phyloP scores from a whole-genome alignment of 2,888 invertebrate genomes.

The Amaurobius ferox region DNA sequence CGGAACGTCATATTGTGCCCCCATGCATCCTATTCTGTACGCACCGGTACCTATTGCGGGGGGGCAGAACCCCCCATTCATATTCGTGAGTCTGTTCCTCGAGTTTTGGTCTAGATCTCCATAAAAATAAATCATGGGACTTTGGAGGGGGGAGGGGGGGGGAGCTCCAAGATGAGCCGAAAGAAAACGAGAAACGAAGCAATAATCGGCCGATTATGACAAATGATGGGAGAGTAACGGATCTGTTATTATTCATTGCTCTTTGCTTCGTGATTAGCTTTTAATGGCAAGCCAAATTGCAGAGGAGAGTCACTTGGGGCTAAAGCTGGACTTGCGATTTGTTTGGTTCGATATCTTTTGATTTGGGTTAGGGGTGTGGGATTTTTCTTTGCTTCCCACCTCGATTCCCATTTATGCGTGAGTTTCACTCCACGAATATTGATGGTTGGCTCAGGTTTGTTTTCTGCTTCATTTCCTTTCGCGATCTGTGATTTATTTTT shows the following conservation, averaged over 20 bases:
- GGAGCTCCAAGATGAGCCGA: constrained; percentile 28
- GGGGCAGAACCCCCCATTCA: not conserved
- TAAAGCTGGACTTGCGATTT: constrained; percentile 40
- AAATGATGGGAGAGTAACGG: constrained; percentile 66
- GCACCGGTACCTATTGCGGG: not conserved
- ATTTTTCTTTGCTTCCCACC: constrained; percentile 31
- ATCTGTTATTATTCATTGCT: constrained; percentile 64
- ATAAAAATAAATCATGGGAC: constrained; percentile 61
- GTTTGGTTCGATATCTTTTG: constrained; percentile 58
- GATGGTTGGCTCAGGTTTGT: constrained; percentile 6
- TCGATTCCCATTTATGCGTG: constrained; percentile 58
- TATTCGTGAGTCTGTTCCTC: not conserved
- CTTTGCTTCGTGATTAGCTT: constrained; percentile 63
- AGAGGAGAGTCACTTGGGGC: constrained; percentile 54
- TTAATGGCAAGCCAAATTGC: constrained; percentile 64
- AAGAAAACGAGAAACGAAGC: constrained; percentile 34
- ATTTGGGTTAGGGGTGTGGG: constrained; percentile 28
- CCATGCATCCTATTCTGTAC: not conserved
- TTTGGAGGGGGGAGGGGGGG: constrained; percentile 17
- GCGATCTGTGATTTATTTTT: not conserved
- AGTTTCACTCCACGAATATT: constrained; percentile 23
- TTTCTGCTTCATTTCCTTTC: not conserved
- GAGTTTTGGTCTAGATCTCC: constrained; percentile 50
- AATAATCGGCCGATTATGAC: constrained; percentile 59
- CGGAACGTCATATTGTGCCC: constrained; percentile 48